phyloP scores from a whole-genome alignment of 2,797 vertebrate species.

The Syndactyla subalaris region DNA sequence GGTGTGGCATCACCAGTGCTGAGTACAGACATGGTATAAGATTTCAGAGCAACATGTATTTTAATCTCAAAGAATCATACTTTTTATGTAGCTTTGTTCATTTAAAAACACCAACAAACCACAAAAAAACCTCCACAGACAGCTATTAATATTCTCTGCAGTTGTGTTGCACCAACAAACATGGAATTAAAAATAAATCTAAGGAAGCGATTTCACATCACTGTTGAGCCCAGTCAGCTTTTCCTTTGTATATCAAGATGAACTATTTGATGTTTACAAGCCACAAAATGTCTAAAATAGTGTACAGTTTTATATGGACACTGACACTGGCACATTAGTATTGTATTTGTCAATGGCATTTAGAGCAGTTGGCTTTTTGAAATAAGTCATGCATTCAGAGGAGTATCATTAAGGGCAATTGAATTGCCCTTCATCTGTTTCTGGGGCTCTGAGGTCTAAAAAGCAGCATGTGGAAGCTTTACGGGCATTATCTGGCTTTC shows the following conservation, averaged over 20 bases:
- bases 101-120: not conserved
- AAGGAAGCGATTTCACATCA: not conserved
- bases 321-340: not conserved
- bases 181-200: not conserved
- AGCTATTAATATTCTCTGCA: not conserved
- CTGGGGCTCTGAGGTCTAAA: slow-evolving; percentile 8
- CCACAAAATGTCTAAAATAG: not conserved
- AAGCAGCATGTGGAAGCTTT: slow-evolving; percentile 34
- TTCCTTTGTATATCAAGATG: not conserved
- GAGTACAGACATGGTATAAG: not conserved
- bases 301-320: not conserved
- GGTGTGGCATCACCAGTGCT: not conserved
- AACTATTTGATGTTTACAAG: not conserved
- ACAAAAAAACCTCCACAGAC: not conserved
- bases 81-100: not conserved
- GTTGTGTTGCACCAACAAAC: not conserved
- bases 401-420: slow-evolving; percentile 36
- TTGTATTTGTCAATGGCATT: not conserved
- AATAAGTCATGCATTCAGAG: slow-evolving; percentile 17
- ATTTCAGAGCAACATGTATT: not conserved
- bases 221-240: not conserved
- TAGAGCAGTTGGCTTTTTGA: slow-evolving; percentile 5
- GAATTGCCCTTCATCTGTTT: slow-evolving; percentile 45
- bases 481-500: slow-evolving; percentile 9
- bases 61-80: not conserved